These are phyloP conservation scores for Todiramphus chloris DNA, from an alignment of 2,113 vertebrate genomes.

Conservation along the genomic window DNA sequence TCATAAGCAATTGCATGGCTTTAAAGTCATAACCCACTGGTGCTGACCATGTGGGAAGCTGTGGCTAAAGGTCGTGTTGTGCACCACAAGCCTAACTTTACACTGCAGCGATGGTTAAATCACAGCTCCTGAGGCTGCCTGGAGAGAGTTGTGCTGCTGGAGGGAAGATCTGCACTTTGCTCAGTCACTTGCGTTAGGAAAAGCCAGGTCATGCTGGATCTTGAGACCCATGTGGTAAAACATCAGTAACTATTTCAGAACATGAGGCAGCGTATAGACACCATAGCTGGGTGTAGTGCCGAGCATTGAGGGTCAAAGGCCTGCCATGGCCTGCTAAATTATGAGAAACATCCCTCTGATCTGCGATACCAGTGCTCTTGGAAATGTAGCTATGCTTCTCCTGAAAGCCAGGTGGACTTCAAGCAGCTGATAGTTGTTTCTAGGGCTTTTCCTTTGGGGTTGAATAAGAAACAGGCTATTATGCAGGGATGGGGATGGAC, in stretches of 20 bases:
- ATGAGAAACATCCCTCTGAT: neutral
- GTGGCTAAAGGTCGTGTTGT: neutral
- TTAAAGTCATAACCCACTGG: neutral
- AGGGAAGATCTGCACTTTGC: neutral
- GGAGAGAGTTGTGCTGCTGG: neutral
- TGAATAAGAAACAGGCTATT: neutral
- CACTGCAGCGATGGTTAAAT: neutral
- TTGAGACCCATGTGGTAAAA: neutral
- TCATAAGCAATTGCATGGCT: neutral
- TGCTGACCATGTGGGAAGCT: neutral
- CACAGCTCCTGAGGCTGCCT: neutral
- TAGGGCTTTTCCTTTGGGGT: neutral
- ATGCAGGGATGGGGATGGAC: neutral
- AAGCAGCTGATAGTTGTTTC: neutral
- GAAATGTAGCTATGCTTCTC: neutral
- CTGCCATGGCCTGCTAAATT: neutral
- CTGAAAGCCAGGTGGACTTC: neutral
- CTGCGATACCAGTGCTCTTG: neutral
- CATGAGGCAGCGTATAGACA: rapidly evolving
- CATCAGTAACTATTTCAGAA: neutral
- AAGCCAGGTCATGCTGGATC: neutral
- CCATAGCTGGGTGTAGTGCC: rapidly evolving
- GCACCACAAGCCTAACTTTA: neutral
- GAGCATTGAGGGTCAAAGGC: neutral
- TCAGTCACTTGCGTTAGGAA: neutral